These are phyloP conservation scores for Echiichthys vipera DNA, from an alignment of 2,797 vertebrate species.

Conservation along the genomic window DNA sequence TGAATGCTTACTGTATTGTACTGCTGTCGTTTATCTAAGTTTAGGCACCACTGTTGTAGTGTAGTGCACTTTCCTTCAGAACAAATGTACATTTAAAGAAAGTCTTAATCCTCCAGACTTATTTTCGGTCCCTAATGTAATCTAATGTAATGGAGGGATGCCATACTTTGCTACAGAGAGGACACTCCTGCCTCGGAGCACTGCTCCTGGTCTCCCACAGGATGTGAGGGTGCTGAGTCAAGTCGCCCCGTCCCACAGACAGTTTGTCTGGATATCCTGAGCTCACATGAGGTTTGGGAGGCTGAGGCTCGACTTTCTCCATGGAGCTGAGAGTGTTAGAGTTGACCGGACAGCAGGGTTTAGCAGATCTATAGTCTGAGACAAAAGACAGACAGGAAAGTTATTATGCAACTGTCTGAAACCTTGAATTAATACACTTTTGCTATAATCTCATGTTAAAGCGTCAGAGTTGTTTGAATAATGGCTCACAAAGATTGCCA, in stretches of 20 bases:
- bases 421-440: background rate
- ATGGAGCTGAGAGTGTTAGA: background rate
- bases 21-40: no score
- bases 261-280: conserved; percentile 56
- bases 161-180: conserved; percentile 77
- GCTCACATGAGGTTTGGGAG: conserved; percentile 13
- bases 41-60: no score
- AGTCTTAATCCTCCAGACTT: background rate
- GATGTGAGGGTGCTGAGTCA: conserved; percentile 35
- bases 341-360: conserved; percentile 12
- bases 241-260: conserved; percentile 21
- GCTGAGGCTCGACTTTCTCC: conserved; percentile 6
- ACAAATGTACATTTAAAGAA: background rate
- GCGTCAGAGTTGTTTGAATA: background rate
- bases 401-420: background rate
- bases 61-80: no score
- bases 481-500: background rate
- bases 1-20: no score
- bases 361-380: conserved; percentile 43
- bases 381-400: conserved; percentile 5
- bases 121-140: background rate
- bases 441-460: background rate
- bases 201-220: conserved; percentile 53
- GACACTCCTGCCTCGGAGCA: conserved; percentile 57
- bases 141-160: background rate